A percentile compares a stretch with the other conserved stretches of the same genome.
Evolutionary conservation across 2,888 invertebrate genomes (phyloP).

Genomic region (Trypoxylon attenuatum): DNA sequence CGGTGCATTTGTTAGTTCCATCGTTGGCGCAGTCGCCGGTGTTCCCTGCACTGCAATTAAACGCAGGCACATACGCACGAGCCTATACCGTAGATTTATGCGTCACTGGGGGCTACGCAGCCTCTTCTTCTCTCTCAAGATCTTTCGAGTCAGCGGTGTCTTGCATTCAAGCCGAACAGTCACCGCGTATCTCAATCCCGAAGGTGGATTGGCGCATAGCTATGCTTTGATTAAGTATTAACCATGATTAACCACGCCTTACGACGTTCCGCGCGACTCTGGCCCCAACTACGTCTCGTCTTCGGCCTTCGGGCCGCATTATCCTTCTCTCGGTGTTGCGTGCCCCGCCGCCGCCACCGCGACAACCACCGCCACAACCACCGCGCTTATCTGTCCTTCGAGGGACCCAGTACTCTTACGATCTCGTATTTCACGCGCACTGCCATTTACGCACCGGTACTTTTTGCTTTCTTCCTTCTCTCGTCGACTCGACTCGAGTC

Average conservation of each 20-base stretch:
- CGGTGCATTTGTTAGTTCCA: too few relatives aligned
- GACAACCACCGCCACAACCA: neutral
- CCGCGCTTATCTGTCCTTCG: too few relatives aligned
- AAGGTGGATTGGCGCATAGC: constrained; percentile 31
- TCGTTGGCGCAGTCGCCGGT: constrained; percentile 11
- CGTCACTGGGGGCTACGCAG: constrained; percentile 57
- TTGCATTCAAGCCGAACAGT: constrained; percentile 32
- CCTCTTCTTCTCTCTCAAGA: constrained; percentile 21
- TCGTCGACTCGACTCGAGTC: too few relatives aligned
- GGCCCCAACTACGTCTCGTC: neutral
- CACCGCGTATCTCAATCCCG: constrained; percentile 58
- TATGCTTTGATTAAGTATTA: constrained; percentile 58
- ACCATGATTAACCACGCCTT: constrained; percentile 49
- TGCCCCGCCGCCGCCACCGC: neutral
- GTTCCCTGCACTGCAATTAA: constrained; percentile 60
- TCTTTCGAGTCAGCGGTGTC: constrained; percentile 33
- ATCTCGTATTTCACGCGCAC: too few relatives aligned
- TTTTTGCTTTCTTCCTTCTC: too few relatives aligned
- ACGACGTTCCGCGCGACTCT: too few relatives aligned
- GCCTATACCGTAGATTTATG: constrained; percentile 54
- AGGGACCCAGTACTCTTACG: too few relatives aligned
- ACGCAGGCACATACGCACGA: constrained; percentile 45
- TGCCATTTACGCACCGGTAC: too few relatives aligned
- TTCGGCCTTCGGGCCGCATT: constrained; percentile 21
- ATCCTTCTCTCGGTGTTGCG: constrained; percentile 8